Conservation (phyloP, 2,888 invertebrate genomes). For the Lasius fuliginosus region DNA sequence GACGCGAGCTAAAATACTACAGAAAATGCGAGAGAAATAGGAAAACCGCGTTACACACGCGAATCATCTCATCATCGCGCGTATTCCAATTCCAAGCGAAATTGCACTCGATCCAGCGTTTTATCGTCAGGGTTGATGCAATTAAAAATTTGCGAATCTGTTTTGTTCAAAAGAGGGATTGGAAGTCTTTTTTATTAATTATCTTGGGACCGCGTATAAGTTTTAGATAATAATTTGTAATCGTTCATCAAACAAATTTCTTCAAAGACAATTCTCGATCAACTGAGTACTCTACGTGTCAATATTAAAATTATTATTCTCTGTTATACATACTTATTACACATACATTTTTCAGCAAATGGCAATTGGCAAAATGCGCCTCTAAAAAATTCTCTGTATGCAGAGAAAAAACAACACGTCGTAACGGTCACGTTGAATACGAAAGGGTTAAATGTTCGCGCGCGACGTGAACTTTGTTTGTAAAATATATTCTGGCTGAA, state of each 20-base stretch:
- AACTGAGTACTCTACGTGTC: not conserved
- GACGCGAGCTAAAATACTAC: constrained; percentile 12
- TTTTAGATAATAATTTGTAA: not conserved
- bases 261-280: not conserved
- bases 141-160: not conserved
- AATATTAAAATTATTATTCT: not conserved
- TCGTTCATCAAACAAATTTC: not conserved
- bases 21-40: constrained; percentile 18
- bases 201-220: not conserved
- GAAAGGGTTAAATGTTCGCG: constrained; percentile 16
- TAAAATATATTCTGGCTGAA: constrained; percentile 29
- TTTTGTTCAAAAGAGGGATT: constrained; percentile 1
- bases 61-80: constrained; percentile 7
- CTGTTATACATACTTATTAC: not conserved
- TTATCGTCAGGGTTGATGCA: constrained; percentile 21
- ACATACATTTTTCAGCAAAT: no score
- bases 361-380: no score
- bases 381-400: not conserved
- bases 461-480: constrained; percentile 3
- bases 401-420: not conserved
- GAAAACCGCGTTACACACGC: constrained; percentile 2
- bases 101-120: constrained; percentile 18
- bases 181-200: constrained; percentile 15
- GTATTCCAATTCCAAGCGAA: not conserved
- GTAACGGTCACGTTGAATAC: not conserved